Percentiles rank a stretch among this genome's conserved stretches.
phyloP scores from a whole-genome alignment of 1,140 invertebrate species.

The Leptoteleia sp. region DNA sequence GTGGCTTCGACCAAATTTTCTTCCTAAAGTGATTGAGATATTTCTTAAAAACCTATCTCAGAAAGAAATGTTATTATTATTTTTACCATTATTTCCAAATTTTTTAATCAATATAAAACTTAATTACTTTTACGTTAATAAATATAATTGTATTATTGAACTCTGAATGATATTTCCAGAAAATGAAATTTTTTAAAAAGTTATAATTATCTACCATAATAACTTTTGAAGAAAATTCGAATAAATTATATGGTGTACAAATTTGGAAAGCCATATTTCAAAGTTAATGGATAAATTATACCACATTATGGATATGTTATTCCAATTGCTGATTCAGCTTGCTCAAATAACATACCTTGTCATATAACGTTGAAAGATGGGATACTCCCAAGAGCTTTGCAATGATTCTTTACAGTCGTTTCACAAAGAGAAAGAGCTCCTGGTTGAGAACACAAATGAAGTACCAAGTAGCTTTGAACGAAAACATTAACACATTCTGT shows the following conservation, averaged over 20 bases:
- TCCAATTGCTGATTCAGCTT: conserved; percentile 54
- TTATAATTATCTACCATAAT: no score
- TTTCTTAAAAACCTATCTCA: conserved; percentile 3
- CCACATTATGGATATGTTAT: conserved; percentile 41
- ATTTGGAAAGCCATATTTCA: conserved; percentile 22
- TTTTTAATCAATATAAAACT: background rate
- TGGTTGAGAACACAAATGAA: conserved; percentile 56
- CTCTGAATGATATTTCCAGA: no score
- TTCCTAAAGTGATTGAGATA: conserved; percentile 16
- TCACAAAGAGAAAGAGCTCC: conserved; percentile 58
- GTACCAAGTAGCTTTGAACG: conserved; percentile 57
- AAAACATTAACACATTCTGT: conserved; percentile 58
- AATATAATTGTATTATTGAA: no score
- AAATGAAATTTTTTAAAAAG: no score
- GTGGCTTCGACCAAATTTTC: conserved; percentile 39
- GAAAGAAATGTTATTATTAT: background rate
- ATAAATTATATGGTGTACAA: conserved; percentile 8
- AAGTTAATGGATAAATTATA: conserved; percentile 44
- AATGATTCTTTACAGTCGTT: conserved; percentile 57
- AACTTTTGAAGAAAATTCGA: no score
- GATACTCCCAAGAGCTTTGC: conserved; percentile 52
- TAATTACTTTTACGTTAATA: no score
- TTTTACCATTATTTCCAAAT: background rate
- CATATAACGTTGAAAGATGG: conserved; percentile 54
- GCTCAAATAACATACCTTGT: conserved; percentile 52